Base-by-base conservation (phyloP, 2,113 vertebrate species). In the Nothobranchius kuhntae region DNA sequence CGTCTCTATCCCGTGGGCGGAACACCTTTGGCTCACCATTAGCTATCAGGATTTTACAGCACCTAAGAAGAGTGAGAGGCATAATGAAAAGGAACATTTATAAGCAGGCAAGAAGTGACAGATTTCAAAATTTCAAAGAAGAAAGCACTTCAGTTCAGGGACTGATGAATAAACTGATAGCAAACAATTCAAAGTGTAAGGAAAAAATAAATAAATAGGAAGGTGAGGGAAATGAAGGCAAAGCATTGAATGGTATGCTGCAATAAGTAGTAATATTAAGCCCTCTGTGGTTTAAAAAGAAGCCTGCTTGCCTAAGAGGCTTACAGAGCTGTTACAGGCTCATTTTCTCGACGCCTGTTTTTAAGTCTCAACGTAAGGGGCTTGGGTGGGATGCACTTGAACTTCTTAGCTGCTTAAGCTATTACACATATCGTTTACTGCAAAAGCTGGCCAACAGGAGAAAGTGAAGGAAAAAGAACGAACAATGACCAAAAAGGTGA, bases 21-120 rank as follows among this genome's bases (percentile, higher is more conserved):
- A 99, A 98, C 59, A 96, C 92, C 91, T 95, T 98, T 67, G 91
- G 58, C 81, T 98, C 97, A 52, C 98, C 98, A 63, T 93, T 95
- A 66, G 95, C 93, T 47, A 93, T 96, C 72, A 97, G 78, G 84
- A 98, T 95, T 93, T 98, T 98, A 91, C 91, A 98, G 92, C 98
- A 99, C 90, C 98, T 99, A 84, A 55, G 85, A 68, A 36, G 61
- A 45, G 35, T 51, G 40, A 59, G 44, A 2, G 44, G 30, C 6
- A 61, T 1, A 68, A 35, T 26, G 44, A 61, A 42, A 12, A 13
- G 0, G 38, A 15, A 17, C n/a, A 38, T 13, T 21, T 11, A 7
- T 30, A 14, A 6, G 3, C 3, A 11, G 6, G 2, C 30, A 50
- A 3, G 10, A n/a, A 9, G 3, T 12, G 15, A 8, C 46, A 17